Conservation (phyloP, 2,113 vertebrate genomes). For the Leuciscus idus region DNA sequence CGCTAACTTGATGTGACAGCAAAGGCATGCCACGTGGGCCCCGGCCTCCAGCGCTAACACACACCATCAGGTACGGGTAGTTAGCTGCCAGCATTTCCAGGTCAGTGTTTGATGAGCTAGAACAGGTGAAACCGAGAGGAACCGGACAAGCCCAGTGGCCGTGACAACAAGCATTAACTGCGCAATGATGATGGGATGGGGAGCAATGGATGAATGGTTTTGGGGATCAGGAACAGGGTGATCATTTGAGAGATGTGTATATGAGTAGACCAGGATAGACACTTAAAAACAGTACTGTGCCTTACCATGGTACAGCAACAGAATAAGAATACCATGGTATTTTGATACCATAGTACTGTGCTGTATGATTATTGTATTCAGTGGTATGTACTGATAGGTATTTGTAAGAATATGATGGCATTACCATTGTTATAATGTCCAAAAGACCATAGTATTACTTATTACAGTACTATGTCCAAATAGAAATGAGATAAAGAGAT, state of each 20-base stretch:
- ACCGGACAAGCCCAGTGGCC: constrained; percentile 31
- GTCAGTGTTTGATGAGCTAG: constrained; percentile 21
- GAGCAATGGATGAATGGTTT: constrained; percentile 16
- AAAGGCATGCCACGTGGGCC: not conserved
- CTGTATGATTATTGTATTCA: not conserved
- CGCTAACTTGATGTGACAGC: constrained; percentile 42
- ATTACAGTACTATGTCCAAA: not conserved
- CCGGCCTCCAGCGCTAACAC: constrained; percentile 1
- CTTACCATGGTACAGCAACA: not conserved
- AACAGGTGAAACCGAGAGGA: constrained; percentile 43
- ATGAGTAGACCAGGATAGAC: not conserved
- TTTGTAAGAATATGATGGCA: not conserved
- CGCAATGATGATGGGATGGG: not conserved
- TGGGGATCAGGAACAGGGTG: not conserved
- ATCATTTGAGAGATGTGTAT: not conserved
- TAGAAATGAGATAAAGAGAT: not conserved
- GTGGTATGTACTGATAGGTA: not conserved
- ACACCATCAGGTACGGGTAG: not conserved
- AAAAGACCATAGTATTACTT: not conserved
- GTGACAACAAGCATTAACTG: constrained; percentile 39
- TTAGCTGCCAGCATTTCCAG: constrained; percentile 17
- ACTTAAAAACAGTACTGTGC: not conserved
- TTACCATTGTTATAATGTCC: not conserved
- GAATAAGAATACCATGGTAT: too few species aligned
- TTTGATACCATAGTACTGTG: too few species aligned